phyloP scores from a whole-genome alignment of 2,888 invertebrate genomes.

The Autographa pulchrina region DNA sequence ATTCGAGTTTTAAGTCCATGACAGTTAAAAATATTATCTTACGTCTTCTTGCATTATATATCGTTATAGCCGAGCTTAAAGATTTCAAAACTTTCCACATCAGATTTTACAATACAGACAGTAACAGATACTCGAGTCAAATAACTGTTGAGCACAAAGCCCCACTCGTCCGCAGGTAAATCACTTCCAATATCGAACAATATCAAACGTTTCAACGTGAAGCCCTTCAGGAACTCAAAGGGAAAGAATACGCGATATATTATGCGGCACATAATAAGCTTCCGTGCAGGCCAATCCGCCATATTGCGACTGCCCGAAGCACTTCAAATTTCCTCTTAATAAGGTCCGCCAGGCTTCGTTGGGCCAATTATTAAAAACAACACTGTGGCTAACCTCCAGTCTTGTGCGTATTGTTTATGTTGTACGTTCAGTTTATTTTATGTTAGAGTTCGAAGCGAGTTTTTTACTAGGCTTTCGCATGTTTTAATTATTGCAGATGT shows the following conservation, averaged over 20 bases:
- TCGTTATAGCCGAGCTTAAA: neutral
- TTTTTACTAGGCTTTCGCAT: slow-evolving; percentile 9
- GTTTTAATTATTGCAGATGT: slow-evolving; percentile 8
- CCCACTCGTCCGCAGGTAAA: slow-evolving; percentile 7
- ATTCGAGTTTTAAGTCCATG: too few species aligned
- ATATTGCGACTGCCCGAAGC: slow-evolving; percentile 62
- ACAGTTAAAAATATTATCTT: neutral
- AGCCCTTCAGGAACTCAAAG: slow-evolving; percentile 42
- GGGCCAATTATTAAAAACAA: slow-evolving; percentile 77
- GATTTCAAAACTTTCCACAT: neutral
- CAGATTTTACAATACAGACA: neutral
- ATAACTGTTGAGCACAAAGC: neutral
- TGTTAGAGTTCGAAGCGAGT: slow-evolving; percentile 1
- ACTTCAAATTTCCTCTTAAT: slow-evolving; percentile 73
- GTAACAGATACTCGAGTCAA: neutral
- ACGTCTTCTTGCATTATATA: neutral
- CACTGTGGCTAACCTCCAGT: slow-evolving; percentile 49
- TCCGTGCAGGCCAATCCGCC: slow-evolving; percentile 35
- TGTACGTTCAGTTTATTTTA: slow-evolving; percentile 29
- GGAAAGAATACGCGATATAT: slow-evolving; percentile 48
- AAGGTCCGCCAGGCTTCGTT: slow-evolving; percentile 68
- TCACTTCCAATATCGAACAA: slow-evolving; percentile 34
- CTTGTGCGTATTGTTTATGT: slow-evolving; percentile 44
- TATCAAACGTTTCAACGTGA: slow-evolving; percentile 38
- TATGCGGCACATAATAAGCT: slow-evolving; percentile 47